phyloP scores from a whole-genome alignment of 2,113 vertebrate species.

The Tonatia bakeri region DNA sequence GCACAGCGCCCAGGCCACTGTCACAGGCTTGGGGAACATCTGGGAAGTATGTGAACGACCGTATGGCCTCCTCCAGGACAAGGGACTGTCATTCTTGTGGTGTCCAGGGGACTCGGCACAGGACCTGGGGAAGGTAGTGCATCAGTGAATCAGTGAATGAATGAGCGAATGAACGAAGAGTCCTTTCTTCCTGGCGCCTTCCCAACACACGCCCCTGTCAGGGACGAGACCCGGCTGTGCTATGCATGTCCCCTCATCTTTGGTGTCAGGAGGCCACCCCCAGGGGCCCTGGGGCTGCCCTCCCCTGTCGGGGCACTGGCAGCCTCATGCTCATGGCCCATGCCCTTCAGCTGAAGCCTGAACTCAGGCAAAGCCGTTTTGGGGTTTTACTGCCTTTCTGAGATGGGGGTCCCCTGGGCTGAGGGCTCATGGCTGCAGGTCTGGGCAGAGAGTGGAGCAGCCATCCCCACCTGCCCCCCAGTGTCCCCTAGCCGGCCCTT shows the following conservation, averaged over 20 bases:
- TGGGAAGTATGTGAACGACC: not conserved
- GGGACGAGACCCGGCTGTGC: not conserved
- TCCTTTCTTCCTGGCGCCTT: not conserved
- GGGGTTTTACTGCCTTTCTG: not conserved
- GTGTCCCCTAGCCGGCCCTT: accelerated
- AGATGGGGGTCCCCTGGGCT: not conserved
- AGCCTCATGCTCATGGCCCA: not conserved
- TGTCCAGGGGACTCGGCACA: not conserved
- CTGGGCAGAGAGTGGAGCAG: not conserved
- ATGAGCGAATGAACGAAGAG: too few relatives aligned
- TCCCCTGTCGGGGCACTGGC: not conserved
- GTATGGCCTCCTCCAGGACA: too few relatives aligned
- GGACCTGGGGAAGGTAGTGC: not conserved
- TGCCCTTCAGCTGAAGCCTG: not conserved
- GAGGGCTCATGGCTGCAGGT: not conserved
- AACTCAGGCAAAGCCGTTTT: not conserved
- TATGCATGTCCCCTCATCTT: accelerated
- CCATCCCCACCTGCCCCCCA: accelerated
- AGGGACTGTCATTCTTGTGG: not conserved
- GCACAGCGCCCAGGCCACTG: not conserved
- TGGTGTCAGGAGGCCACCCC: not conserved
- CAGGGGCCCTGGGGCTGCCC: accelerated
- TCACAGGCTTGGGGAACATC: too few relatives aligned
- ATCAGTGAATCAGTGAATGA: too few relatives aligned
- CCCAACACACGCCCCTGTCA: accelerated